Evolutionary conservation across 2,113 vertebrate genomes (phyloP), one percentile per base, ranked within the genome.

Genomic region (Sminthopsis crassicaudata): DNA sequence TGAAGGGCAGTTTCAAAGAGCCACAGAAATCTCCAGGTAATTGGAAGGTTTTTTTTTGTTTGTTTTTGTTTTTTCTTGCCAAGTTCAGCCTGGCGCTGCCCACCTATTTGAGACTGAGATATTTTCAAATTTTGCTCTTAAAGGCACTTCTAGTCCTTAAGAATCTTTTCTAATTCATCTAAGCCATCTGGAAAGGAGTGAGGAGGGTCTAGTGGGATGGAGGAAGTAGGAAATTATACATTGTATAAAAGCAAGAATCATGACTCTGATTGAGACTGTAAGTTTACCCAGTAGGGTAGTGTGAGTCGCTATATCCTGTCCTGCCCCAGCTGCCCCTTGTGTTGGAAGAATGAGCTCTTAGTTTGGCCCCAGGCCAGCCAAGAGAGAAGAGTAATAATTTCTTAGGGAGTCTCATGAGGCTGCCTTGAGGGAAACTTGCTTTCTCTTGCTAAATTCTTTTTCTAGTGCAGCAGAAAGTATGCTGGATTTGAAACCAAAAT

Each of bases 121-220:
- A 11, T 51, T 51, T 11, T 51, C 6, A 51, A 51, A 90, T 50
- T 90, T 90, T 50, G 27, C 46, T 53, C 16, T 52, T 90, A 91
- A 36, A 26, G 48, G 24, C 46, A 54, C 8, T 3, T 23, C 0
- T 8, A 94, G 48, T 0, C 89, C 90, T 92, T 42, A n/a, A 76
- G 25, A 2, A 27, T 48, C 90, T 48, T 16, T 94, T 84, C 11
- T 88, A 22, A 27, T 90, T 84, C 27, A 67, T 52, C 53, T 46
- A 88, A 91, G 55, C 27, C 27, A 84, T 26, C 52, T 24, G 91
- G 54, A 91, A 91, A 53, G 36, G 94, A 96, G 90, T 67, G 23
- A 25, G 8, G 0, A 23, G 46, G 84, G 8, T 51, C 60, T n/a
- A 93, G 2, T 22, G n/a, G n/a, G 67, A 84, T 84, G 67, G 67